phyloP scores from a whole-genome alignment of 2,113 vertebrate species.

The Caloenas nicobarica region DNA sequence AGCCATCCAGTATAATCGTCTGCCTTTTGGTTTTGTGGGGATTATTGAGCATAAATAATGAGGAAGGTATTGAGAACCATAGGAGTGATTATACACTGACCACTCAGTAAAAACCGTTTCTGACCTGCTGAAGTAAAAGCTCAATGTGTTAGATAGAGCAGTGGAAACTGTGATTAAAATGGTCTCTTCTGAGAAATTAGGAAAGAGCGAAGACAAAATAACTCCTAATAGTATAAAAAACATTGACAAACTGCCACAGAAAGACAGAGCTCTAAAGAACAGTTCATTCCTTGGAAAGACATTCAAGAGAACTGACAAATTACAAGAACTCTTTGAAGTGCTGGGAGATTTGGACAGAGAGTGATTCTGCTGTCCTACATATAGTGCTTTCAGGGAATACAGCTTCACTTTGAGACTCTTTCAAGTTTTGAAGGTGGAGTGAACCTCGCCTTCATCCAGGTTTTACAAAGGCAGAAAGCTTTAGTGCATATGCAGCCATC shows the following conservation, averaged over 20 bases:
- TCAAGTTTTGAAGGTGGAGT: background rate
- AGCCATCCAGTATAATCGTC: background rate
- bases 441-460: background rate
- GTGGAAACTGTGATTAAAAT: background rate
- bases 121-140: background rate
- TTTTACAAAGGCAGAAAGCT: background rate
- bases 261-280: background rate
- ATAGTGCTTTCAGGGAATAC: background rate
- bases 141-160: background rate
- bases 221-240: background rate
- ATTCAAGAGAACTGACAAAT: background rate
- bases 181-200: background rate
- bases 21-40: constrained; percentile 2
- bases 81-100: background rate
- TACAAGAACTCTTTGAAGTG: background rate
- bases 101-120: background rate
- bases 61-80: background rate
- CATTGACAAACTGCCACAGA: background rate
- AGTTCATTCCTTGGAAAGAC: background rate
- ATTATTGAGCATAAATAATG: background rate
- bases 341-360: background rate
- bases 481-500: background rate
- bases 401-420: background rate
- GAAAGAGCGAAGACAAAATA: background rate
- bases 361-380: background rate